Evolutionary conservation across 2,888 invertebrate genomes (phyloP).

Genomic region (Adelognathus sp.): DNA sequence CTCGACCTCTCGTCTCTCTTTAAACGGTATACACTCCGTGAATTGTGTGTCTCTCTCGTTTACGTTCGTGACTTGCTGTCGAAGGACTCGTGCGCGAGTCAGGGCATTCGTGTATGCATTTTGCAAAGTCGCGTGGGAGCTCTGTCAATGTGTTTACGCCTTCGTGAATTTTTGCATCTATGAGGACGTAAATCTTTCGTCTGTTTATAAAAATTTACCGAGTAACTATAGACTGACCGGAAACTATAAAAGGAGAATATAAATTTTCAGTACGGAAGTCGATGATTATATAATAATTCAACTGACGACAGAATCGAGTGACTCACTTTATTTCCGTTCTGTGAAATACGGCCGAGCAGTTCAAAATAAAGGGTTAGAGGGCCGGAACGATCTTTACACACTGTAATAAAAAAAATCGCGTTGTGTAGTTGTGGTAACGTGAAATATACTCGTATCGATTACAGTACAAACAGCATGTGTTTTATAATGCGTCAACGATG

Average conservation of each 20-base stretch:
- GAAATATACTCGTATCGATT: not conserved
- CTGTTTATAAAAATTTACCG: not conserved
- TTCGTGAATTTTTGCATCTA: constrained; percentile 68
- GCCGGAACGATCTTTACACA: not conserved
- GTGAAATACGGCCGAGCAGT: not conserved
- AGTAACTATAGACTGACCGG: not conserved
- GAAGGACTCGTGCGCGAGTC: not conserved
- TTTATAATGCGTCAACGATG: constrained; percentile 34
- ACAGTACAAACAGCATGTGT: not conserved
- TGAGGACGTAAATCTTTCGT: constrained; percentile 45
- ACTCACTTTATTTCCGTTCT: constrained; percentile 2
- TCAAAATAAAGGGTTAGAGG: not conserved
- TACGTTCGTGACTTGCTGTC: not conserved
- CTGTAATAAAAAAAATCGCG: not conserved
- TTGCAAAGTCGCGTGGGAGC: constrained; percentile 49
- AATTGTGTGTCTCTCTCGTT: constrained; percentile 23
- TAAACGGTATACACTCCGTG: not conserved
- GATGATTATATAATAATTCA: not conserved
- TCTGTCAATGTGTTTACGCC: not conserved
- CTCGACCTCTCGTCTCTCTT: constrained; percentile 49
- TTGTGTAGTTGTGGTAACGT: not conserved
- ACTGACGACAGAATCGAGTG: not conserved
- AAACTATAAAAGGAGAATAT: not conserved
- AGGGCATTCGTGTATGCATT: not conserved
- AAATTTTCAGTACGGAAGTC: not conserved